phyloP scores from a whole-genome alignment of 2,888 invertebrate genomes.

The Tetragonula carbonaria region DNA sequence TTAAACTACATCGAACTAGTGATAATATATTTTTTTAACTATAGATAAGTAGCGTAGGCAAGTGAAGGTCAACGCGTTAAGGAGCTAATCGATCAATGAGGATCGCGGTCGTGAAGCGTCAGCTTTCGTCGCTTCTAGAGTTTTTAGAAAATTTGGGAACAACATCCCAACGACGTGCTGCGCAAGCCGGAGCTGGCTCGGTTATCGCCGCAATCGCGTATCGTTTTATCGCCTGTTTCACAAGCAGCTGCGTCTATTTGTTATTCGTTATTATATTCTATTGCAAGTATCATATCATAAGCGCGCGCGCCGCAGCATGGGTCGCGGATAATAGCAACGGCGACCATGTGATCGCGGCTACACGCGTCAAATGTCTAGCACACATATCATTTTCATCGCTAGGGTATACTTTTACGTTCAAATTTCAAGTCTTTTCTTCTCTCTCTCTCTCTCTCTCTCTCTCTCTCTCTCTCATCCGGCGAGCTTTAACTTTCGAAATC shows the following conservation, averaged over 20 bases:
- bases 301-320: slow-evolving; percentile 53
- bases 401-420: slow-evolving; percentile 18
- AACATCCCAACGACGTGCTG: too few relatives aligned
- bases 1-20: slow-evolving; percentile 20
- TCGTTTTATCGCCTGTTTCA: slow-evolving; percentile 40
- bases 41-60: slow-evolving; percentile 22
- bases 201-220: background rate
- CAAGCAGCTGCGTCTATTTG: slow-evolving; percentile 44
- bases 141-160: background rate
- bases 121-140: background rate
- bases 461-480: background rate
- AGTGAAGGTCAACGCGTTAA: background rate
- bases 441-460: background rate
- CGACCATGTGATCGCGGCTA: slow-evolving; percentile 18
- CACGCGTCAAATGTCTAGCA: slow-evolving; percentile 38
- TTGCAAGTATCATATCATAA: slow-evolving; percentile 61
- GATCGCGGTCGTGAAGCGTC: background rate
- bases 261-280: slow-evolving; percentile 66
- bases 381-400: slow-evolving; percentile 65
- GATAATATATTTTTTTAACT: slow-evolving; percentile 24
- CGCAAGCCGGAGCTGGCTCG: background rate
- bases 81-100: background rate
- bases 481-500: background rate
- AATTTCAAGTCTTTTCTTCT: slow-evolving; percentile 5
- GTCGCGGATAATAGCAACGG: slow-evolving; percentile 16